Base-by-base conservation (phyloP, 2,113 vertebrate species). In the Callorhinus ursinus region DNA sequence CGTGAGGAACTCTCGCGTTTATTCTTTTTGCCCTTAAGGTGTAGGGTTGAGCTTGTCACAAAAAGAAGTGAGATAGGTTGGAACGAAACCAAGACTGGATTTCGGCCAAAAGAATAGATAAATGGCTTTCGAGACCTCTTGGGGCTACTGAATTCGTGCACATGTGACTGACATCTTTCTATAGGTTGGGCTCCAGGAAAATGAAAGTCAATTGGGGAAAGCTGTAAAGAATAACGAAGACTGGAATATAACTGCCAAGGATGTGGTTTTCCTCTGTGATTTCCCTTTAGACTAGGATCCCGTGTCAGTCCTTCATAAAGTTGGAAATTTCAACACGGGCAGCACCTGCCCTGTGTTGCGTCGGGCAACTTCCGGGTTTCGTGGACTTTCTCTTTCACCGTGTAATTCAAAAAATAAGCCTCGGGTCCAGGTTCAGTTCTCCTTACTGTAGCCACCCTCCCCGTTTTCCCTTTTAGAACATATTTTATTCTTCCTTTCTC, bases 101-200 rank as follows among this genome's bases (percentile, higher is more conserved):
- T 97, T 91, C 42, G 92, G 93, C 96, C 97, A 98, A 92, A 97
- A 95, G 81, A 88, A 71, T 87, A 98, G 92, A 85, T 90, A 93
- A 96, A 95, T 96, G 95, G 82, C 94, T 97, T 98, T 96, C 95
- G 96, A 95, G 90, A 98, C 46, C 88, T 98, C 95, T 94, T 67
- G 93, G 76, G 97, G 97, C 94, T 97, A 97, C 98, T 96, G 98
- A 97, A 90, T 98, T 98, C 97, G 92, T 94, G 0, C 7, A 98
- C 98, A 98, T 96, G 90, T 96, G 96, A 96, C 87, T 98, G 98
- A 98, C 96, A 95, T 97, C 26, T 97, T 96, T 90, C 93, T 98
- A 92, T 97, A 98, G 95, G 90, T 97, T 97, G 97, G 94, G 71
- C 57, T 96, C 97, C 95, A 95, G 98, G 97, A 98, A 98, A 98